These are phyloP conservation scores for Mechanitis messenoides DNA, from an alignment of 2,888 invertebrate genomes.

Conservation along the genomic window DNA sequence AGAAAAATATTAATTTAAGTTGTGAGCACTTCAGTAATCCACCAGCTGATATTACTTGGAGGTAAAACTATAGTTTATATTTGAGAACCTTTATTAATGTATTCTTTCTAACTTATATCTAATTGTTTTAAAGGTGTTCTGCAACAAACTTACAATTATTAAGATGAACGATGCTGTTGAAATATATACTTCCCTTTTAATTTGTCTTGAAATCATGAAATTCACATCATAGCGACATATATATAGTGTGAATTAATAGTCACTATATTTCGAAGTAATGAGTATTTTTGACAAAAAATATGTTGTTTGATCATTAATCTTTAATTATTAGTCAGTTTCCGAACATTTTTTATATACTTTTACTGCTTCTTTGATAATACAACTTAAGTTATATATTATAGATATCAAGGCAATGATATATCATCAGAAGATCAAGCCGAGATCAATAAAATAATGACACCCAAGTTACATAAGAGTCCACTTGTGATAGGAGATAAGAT, in stretches of 20 bases:
- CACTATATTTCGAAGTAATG: no score
- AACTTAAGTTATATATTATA: conserved; percentile 24
- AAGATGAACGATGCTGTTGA: no score
- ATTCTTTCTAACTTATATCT: no score
- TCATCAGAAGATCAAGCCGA: conserved; percentile 36
- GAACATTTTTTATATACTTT: not conserved
- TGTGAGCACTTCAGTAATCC: conserved; percentile 57
- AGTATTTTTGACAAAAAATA: no score
- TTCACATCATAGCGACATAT: no score
- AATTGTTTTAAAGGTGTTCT: no score
- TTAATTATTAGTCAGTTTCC: not conserved
- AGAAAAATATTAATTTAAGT: conserved; percentile 47
- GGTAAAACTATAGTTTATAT: conserved; percentile 35
- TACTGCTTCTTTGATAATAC: no score
- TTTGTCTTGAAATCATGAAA: no score
- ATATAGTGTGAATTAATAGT: no score
- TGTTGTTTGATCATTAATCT: not conserved
- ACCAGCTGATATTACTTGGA: conserved; percentile 50
- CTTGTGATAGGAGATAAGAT: conserved; percentile 40
- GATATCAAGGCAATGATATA: conserved; percentile 40
- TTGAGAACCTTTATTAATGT: no score
- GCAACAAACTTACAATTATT: no score
- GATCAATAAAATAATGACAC: conserved; percentile 38
- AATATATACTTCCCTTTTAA: no score
- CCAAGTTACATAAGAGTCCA: conserved; percentile 29